Conservation (phyloP, 2,113 vertebrate genomes). For the Poeciliopsis prolifica region DNA sequence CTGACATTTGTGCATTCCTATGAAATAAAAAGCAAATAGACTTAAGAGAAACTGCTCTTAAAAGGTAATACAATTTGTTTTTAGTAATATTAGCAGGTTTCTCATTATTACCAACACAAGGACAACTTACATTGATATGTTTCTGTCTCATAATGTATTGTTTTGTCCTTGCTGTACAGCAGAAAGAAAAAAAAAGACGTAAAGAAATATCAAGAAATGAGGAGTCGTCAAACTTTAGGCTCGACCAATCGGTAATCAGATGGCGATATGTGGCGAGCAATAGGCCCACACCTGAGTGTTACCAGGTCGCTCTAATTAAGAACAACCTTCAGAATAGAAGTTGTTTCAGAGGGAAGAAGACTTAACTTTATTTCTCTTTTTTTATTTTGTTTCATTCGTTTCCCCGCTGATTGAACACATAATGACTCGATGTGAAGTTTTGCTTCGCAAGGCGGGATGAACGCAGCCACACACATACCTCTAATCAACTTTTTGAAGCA, state of each 20-base stretch:
- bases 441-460: background rate
- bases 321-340: background rate
- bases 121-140: background rate
- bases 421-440: background rate
- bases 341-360: background rate
- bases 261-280: background rate
- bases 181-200: background rate
- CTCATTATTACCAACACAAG: conserved; percentile 6
- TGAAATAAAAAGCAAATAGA: background rate
- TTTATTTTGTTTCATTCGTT: background rate
- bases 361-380: background rate
- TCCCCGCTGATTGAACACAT: background rate
- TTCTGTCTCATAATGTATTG: background rate
- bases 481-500: background rate
- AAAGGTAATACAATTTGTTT: conserved; percentile 11
- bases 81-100: background rate
- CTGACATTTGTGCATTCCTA: conserved; percentile 50
- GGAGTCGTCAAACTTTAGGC: background rate
- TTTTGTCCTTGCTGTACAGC: background rate
- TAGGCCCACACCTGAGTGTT: background rate
- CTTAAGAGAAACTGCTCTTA: conserved; percentile 46
- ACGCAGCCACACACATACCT: background rate
- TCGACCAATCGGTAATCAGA: no score
- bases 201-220: background rate
- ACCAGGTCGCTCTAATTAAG: background rate